Conservation (phyloP, 2,888 invertebrate genomes). For the Andrena chrysosceles region DNA sequence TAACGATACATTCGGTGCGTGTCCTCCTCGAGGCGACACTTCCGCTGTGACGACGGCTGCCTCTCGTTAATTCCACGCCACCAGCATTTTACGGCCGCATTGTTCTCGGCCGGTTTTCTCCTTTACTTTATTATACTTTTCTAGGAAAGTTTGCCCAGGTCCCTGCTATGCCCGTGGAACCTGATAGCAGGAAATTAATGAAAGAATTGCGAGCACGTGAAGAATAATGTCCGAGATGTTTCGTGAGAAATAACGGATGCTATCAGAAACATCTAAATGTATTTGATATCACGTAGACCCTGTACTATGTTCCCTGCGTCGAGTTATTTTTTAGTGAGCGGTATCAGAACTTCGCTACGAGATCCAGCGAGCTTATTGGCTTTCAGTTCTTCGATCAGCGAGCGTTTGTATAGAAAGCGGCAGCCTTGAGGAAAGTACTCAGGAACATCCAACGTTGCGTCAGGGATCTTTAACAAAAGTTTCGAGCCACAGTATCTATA, state of each 20-base stretch:
- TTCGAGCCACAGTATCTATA: background rate
- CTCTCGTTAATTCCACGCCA: conserved; percentile 41
- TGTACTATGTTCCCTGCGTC: no score
- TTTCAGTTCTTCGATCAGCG: no score
- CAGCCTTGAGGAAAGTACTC: no score
- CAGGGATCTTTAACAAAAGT: background rate
- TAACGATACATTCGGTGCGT: conserved; percentile 39
- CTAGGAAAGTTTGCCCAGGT: background rate
- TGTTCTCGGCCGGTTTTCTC: background rate
- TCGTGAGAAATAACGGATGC: background rate
- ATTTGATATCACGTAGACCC: no score
- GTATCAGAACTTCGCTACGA: no score
- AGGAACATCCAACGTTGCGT: background rate
- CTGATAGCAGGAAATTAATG: background rate
- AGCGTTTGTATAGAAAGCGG: no score
- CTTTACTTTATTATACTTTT: conserved; percentile 3
- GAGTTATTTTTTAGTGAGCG: no score
- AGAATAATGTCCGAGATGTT: background rate
- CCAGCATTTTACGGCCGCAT: conserved; percentile 15
- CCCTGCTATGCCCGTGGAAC: background rate
- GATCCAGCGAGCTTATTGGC: no score
- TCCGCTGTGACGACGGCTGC: conserved; percentile 33
- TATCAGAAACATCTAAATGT: no score
- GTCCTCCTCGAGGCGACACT: conserved; percentile 42
- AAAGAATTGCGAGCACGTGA: background rate